Evolutionary conservation across 2,797 vertebrate species (phyloP).

Genomic region (Tangara arthus): DNA sequence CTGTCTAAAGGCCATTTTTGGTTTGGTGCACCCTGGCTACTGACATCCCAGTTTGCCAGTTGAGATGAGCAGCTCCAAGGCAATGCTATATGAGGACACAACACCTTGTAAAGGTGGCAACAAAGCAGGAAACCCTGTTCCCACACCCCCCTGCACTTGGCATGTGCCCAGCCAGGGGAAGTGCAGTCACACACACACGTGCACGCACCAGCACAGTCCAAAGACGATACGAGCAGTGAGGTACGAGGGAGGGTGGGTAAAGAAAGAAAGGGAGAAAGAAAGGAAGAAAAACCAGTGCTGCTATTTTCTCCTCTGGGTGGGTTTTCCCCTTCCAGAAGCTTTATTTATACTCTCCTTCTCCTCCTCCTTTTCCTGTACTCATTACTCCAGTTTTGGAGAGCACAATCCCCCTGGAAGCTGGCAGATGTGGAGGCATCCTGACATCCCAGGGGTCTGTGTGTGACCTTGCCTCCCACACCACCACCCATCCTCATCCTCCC

Average conservation of each 20-base stretch:
- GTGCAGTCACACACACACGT: accelerated
- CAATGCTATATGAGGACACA: neutral
- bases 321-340: conserved; percentile 1
- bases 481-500: neutral
- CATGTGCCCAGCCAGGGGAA: neutral
- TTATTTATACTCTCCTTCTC: neutral
- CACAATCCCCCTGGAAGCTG: accelerated
- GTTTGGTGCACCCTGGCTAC: neutral
- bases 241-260: neutral
- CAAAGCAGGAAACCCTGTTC: neutral
- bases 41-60: neutral
- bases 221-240: accelerated
- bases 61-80: neutral
- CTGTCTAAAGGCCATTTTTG: neutral
- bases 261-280: neutral
- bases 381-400: neutral
- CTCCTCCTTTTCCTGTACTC: neutral
- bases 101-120: neutral
- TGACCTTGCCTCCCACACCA: neutral
- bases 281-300: neutral
- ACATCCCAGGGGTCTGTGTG: neutral
- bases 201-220: neutral
- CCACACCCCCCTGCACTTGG: neutral
- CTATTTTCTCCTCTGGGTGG: neutral
- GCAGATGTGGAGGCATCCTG: accelerated